phyloP scores from a whole-genome alignment of 2,888 invertebrate genomes.

The Pyralis farinalis region DNA sequence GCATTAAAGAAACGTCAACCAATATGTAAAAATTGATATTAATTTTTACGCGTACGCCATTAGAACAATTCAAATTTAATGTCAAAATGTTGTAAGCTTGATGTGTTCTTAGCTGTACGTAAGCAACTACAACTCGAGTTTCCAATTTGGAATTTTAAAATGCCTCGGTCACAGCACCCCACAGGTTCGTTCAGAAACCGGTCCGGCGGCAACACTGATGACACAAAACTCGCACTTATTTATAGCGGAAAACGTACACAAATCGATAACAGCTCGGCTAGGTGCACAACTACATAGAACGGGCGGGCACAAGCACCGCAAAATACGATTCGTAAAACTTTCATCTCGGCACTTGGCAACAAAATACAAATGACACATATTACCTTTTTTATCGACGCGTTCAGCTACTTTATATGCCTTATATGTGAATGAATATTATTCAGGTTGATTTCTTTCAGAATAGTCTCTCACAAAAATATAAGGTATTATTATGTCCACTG shows the following conservation, averaged over 20 bases:
- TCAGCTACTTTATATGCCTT: constrained; percentile 26
- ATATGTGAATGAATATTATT: neutral
- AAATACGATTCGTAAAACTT: constrained; percentile 36
- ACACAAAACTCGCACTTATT: constrained; percentile 73
- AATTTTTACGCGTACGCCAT: too few species aligned
- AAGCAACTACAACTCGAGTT: constrained; percentile 18
- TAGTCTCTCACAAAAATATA: constrained; percentile 46
- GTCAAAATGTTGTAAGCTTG: too few species aligned
- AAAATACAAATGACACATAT: constrained; percentile 25
- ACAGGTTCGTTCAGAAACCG: constrained; percentile 65
- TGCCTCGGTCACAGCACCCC: constrained; percentile 50
- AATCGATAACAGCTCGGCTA: constrained; percentile 63
- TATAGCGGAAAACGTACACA: constrained; percentile 73
- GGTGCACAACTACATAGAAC: constrained; percentile 38
- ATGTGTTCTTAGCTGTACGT: too few species aligned
- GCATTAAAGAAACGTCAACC: too few species aligned
- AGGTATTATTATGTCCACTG: constrained; percentile 60
- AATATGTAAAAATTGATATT: too few species aligned
- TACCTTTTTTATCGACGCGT: constrained; percentile 42
- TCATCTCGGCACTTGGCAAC: constrained; percentile 32
- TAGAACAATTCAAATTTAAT: too few species aligned
- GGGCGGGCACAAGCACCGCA: constrained; percentile 31
- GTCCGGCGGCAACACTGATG: constrained; percentile 53
- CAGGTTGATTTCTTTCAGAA: constrained; percentile 11
- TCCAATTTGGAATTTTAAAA: constrained; percentile 51